Evolutionary conservation across 2,888 invertebrate species (phyloP).

Genomic region (Stenodera caucasica): DNA sequence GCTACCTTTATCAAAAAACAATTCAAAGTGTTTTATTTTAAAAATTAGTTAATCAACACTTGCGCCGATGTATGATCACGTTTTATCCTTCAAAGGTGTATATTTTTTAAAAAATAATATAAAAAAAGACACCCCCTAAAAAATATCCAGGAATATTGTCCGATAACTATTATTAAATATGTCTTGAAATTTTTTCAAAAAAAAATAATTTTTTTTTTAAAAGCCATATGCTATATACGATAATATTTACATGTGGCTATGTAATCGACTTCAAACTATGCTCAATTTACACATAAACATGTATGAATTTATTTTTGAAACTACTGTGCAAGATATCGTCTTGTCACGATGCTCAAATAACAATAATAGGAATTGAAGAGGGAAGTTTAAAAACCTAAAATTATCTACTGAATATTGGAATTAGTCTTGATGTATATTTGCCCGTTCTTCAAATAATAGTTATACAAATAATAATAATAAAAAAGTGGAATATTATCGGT

Average conservation of each 20-base stretch:
- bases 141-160: not conserved
- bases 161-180: not conserved
- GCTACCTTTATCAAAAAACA: not conserved
- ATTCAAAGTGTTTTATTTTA: not conserved
- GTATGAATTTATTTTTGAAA: conserved; percentile 10
- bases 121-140: not conserved
- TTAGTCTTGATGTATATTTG: conserved; percentile 32
- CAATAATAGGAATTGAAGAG: conserved; percentile 20
- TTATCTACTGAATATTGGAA: conserved; percentile 34
- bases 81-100: not conserved
- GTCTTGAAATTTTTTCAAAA: not conserved
- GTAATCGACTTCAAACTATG: not conserved
- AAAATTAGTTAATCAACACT: conserved; percentile 2
- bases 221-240: not conserved
- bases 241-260: not conserved
- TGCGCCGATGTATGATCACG: not conserved
- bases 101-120: not conserved
- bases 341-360: conserved; percentile 25
- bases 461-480: not conserved
- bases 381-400: conserved; percentile 33
- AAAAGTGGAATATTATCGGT: not conserved
- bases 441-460: conserved; percentile 9
- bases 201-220: not conserved
- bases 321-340: conserved; percentile 9
- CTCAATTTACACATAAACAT: not conserved